Percentiles rank a stretch among this genome's conserved stretches.
Conservation (phyloP, 2,888 invertebrate genomes). For the Euproctis similis region DNA sequence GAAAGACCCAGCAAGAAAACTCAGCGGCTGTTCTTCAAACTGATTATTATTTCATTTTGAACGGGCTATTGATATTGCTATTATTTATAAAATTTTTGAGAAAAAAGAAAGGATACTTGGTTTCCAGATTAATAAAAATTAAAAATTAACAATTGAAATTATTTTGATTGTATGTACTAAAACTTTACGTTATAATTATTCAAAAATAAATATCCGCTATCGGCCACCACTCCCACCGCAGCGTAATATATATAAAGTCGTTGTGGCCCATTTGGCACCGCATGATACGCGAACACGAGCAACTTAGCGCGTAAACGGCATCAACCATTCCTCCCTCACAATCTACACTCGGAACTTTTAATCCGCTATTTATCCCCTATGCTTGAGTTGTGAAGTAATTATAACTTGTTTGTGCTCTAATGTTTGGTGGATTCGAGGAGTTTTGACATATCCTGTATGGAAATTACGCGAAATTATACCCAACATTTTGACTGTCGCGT, state of each 20-base stretch:
- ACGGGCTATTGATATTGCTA: no score
- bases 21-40: no score
- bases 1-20: no score
- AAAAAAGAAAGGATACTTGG: no score
- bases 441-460: slow-evolving; percentile 1
- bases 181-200: slow-evolving; percentile 1
- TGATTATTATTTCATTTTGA: no score
- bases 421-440: slow-evolving; percentile 8
- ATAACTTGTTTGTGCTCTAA: slow-evolving; percentile 18
- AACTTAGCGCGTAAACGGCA: slow-evolving; percentile 18
- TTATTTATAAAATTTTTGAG: no score
- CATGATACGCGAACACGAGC: slow-evolving; percentile 23
- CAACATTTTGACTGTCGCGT: no score
- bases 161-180: no score
- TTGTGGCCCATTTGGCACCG: slow-evolving; percentile 23
- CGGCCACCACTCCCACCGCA: slow-evolving; percentile 20
- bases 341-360: slow-evolving; percentile 15
- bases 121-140: no score
- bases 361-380: slow-evolving; percentile 9
- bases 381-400: slow-evolving; percentile 21
- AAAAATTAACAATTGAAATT: no score
- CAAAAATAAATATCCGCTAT: slow-evolving; percentile 9
- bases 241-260: slow-evolving; percentile 8
- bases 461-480: neutral
- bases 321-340: slow-evolving; percentile 4